Percentiles rank a stretch among this genome's conserved stretches.
Conservation (phyloP, 2,113 vertebrate species). For the Perca flavescens region DNA sequence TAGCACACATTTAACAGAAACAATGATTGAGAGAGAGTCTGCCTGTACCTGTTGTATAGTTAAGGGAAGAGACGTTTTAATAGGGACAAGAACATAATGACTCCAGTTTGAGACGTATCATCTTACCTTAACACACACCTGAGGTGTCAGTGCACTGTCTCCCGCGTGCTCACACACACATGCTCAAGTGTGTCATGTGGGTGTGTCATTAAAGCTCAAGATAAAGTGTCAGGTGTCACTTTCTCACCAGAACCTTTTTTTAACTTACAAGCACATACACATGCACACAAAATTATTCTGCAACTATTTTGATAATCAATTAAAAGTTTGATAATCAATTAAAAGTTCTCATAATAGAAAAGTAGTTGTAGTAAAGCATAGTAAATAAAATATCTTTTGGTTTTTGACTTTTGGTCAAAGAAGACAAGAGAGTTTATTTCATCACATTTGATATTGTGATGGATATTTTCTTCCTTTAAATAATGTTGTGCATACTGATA, state of each 20-base stretch:
- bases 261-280: not conserved
- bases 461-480: too few relatives aligned
- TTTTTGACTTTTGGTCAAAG: not conserved
- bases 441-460: not conserved
- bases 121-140: conserved; percentile 54
- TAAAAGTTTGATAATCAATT: not conserved
- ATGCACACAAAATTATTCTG: not conserved
- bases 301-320: not conserved
- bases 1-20: not conserved
- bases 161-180: conserved; percentile 16
- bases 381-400: too few relatives aligned
- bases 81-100: conserved; percentile 31
- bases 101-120: conserved; percentile 1
- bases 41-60: not conserved
- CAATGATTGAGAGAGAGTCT: not conserved
- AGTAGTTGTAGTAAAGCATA: too few relatives aligned
- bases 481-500: not conserved
- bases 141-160: conserved; percentile 34
- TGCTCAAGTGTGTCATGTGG: conserved; percentile 13
- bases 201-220: conserved; percentile 31
- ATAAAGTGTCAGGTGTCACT: conserved; percentile 74
- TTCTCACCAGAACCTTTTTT: conserved; percentile 61
- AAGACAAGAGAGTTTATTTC: not conserved
- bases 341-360: not conserved
- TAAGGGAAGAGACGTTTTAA: conserved; percentile 22